Evolutionary conservation across 2,888 invertebrate species (phyloP), one percentile per base, ranked within the genome.

Genomic region (Gibbula magus): DNA sequence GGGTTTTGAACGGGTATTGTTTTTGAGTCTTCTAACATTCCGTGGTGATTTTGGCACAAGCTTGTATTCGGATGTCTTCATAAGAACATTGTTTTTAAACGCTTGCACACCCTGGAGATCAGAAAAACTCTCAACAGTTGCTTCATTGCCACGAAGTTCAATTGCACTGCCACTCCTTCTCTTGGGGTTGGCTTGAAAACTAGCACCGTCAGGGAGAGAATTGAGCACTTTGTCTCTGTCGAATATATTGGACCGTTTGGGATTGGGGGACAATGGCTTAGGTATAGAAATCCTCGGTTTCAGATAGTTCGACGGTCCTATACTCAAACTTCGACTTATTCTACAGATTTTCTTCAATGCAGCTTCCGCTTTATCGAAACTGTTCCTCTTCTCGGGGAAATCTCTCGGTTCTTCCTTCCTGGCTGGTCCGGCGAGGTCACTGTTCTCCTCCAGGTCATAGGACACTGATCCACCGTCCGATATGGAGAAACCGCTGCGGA

Each of bases 391-490:
- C 45, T 61, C 73, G 74, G 74, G 25, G 29, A 73, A 39, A 0
- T 74, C 54, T 20, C 25, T 32, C 32, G 25, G 0, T 7, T 32
- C 25, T 51, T 52, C 32, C 52, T 54, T 10, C 52, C 52, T 78
- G 45, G 52, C 39, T 52, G 20, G 51, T 20, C 29, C 70, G n/a
- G 77, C 1, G n/a, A 83, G 77, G 20, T 84, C 83, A 0, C 86
- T 83, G 2, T 84, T 83, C 29, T 86, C 88, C 8, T 86, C 85
- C 1, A 81, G 51, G 0, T 84, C 86, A 75, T 82, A 85, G 52
- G 84, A 86, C 13, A 87, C 81, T 7, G 86, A 87, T 22, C 88
- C 76, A 76, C 80, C 88, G 74, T 89, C 89, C 3, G 88, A 86
- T 77, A 88, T 88, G 7, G 88, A 88, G 77, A 82, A 83, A 54